Conservation (phyloP, 2,888 invertebrate genomes). For the Ellobium chinense region DNA sequence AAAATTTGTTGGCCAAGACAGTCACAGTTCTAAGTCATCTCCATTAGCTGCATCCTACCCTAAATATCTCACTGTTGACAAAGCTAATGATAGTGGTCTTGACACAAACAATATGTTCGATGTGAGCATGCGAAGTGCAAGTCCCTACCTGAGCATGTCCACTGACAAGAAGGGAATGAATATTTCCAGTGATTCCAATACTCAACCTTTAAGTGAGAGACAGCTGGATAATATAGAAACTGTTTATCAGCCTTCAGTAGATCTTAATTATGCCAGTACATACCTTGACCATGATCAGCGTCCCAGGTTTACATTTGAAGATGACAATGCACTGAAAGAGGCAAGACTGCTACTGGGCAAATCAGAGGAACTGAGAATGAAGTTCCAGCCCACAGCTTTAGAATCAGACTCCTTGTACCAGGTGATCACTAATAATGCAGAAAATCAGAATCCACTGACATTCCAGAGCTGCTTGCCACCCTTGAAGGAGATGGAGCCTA, state of each 20-base stretch:
- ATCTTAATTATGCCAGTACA: neutral
- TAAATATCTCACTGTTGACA: neutral
- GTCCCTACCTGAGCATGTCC: neutral
- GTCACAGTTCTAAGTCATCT: neutral
- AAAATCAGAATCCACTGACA: constrained; percentile 18
- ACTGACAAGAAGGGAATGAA: neutral
- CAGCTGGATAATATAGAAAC: neutral
- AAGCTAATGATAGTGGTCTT: constrained; percentile 2
- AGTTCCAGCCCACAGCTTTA: neutral
- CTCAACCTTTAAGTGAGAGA: neutral
- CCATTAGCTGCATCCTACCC: neutral
- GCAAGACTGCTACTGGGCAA: constrained; percentile 31
- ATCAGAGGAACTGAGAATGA: constrained; percentile 29
- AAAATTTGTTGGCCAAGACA: neutral
- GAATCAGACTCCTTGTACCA: constrained; percentile 15
- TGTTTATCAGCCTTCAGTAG: neutral
- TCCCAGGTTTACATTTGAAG: neutral
- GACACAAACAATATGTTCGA: neutral
- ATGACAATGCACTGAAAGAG: constrained; percentile 21
- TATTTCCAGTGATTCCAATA: neutral
- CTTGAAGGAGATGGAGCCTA: neutral
- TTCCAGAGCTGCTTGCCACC: neutral
- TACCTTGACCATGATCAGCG: neutral
- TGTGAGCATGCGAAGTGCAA: constrained; percentile 12
- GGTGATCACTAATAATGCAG: neutral